phyloP scores from a whole-genome alignment of 2,797 vertebrate species.

The Betta splendens region DNA sequence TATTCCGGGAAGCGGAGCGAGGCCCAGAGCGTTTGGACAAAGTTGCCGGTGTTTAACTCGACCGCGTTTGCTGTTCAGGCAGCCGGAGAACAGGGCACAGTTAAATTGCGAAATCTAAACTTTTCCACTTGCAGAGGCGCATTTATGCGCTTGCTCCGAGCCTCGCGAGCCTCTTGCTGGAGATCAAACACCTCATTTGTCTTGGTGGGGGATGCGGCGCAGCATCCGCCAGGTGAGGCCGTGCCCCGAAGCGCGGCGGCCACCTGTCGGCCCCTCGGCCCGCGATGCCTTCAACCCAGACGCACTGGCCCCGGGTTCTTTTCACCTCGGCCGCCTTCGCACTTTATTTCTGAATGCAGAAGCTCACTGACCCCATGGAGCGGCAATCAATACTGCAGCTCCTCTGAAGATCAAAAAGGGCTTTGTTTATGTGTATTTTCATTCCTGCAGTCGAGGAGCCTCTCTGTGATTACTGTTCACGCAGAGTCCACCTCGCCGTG shows the following conservation, averaged over 20 bases:
- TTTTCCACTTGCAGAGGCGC: conserved; percentile 21
- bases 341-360: conserved; percentile 61
- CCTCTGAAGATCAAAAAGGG: conserved; percentile 70
- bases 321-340: conserved; percentile 35
- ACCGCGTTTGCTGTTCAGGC: conserved; percentile 18
- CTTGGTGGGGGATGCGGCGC: conserved; percentile 57
- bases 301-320: conserved; percentile 60
- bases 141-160: conserved; percentile 53
- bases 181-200: conserved; percentile 75
- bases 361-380: conserved; percentile 56
- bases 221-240: conserved; percentile 50
- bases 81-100: conserved; percentile 2
- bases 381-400: conserved; percentile 71
- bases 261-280: conserved; percentile 68
- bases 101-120: conserved; percentile 34
- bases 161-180: conserved; percentile 37
- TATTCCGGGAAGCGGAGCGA: neutral
- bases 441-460: conserved; percentile 46
- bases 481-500: conserved; percentile 33
- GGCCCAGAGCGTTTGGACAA: neutral
- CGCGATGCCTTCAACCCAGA: conserved; percentile 54
- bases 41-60: neutral
- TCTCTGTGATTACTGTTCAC: conserved; percentile 53
- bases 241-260: conserved; percentile 65
- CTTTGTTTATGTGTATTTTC: conserved; percentile 64